These are phyloP conservation scores for Cyanistes caeruleus DNA, from an alignment of 2,113 vertebrate species.

Conservation along the genomic window DNA sequence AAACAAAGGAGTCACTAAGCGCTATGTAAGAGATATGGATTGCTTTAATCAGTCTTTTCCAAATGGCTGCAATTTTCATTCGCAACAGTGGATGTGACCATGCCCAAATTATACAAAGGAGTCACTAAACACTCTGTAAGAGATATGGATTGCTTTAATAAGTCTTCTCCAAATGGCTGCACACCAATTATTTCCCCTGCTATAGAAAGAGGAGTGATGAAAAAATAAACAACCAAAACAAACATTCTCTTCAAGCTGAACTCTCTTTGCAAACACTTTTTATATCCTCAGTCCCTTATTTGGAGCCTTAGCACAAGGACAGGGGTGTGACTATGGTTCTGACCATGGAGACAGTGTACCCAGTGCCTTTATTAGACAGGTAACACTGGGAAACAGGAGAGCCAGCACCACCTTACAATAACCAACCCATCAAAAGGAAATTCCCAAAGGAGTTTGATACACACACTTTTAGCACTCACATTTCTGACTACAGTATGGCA, in stretches of 20 bases:
- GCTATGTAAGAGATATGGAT: not conserved
- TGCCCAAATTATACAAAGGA: not conserved
- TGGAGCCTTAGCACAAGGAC: not conserved
- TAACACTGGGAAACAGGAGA: not conserved
- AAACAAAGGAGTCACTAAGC: not conserved
- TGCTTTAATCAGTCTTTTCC: not conserved
- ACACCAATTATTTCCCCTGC: not conserved
- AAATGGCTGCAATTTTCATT: not conserved
- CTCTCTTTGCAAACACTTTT: not conserved
- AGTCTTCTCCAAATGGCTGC: not conserved
- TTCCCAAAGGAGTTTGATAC: not conserved
- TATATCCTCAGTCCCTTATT: not conserved
- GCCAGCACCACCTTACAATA: not conserved
- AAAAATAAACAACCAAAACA: not conserved
- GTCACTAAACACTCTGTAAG: not conserved
- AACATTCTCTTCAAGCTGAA: not conserved
- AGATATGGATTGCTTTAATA: not conserved
- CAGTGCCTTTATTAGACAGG: not conserved
- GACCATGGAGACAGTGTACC: accelerated
- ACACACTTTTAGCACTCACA: not conserved
- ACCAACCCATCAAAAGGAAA: not conserved
- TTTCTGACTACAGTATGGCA: not conserved
- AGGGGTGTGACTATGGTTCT: not conserved
- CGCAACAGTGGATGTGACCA: accelerated
- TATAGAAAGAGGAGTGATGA: not conserved